A percentile compares a stretch with the other conserved stretches of the same genome.
These are phyloP conservation scores for Ellobium chinense DNA, from an alignment of 2,888 invertebrate genomes.

Conservation along the genomic window DNA sequence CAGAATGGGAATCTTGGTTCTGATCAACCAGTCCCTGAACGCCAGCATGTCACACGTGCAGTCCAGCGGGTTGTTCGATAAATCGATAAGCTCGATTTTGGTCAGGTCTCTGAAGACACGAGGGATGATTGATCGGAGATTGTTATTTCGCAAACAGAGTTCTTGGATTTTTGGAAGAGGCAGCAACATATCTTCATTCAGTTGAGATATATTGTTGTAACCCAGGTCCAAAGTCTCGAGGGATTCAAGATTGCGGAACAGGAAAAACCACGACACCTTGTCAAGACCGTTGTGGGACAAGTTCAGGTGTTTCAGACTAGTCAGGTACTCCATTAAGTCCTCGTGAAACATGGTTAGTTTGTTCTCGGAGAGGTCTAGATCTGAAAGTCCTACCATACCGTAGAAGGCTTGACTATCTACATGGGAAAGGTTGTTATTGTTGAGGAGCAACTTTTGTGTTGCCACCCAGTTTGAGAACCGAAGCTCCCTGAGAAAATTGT, in stretches of 20 bases:
- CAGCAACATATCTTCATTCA: slow-evolving; percentile 57
- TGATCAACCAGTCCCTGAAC: slow-evolving; percentile 65
- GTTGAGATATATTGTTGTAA: slow-evolving; percentile 60
- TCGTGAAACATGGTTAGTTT: slow-evolving; percentile 56
- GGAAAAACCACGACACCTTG: slow-evolving; percentile 30
- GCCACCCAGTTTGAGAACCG: slow-evolving; percentile 67
- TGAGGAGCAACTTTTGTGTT: slow-evolving; percentile 56
- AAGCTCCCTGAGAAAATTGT: slow-evolving; percentile 63
- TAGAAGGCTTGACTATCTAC: slow-evolving; percentile 64
- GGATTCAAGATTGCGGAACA: slow-evolving; percentile 55
- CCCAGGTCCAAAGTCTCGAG: slow-evolving; percentile 62
- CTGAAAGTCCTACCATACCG: slow-evolving; percentile 59
- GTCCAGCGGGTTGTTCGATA: slow-evolving; percentile 68
- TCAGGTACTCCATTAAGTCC: slow-evolving; percentile 59
- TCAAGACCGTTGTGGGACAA: slow-evolving; percentile 58
- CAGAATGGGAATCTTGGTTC: slow-evolving; percentile 34
- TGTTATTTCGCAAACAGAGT: slow-evolving; percentile 61
- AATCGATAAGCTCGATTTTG: slow-evolving; percentile 61
- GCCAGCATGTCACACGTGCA: slow-evolving; percentile 70
- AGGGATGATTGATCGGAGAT: slow-evolving; percentile 55
- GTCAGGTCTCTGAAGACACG: slow-evolving; percentile 56
- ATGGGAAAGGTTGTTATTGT: slow-evolving; percentile 60
- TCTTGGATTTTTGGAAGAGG: slow-evolving; percentile 55
- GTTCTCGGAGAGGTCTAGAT: slow-evolving; percentile 64
- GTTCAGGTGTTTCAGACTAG: slow-evolving; percentile 57